Base-by-base conservation (phyloP, 2,113 vertebrate species). In the Nymphicus hollandicus region DNA sequence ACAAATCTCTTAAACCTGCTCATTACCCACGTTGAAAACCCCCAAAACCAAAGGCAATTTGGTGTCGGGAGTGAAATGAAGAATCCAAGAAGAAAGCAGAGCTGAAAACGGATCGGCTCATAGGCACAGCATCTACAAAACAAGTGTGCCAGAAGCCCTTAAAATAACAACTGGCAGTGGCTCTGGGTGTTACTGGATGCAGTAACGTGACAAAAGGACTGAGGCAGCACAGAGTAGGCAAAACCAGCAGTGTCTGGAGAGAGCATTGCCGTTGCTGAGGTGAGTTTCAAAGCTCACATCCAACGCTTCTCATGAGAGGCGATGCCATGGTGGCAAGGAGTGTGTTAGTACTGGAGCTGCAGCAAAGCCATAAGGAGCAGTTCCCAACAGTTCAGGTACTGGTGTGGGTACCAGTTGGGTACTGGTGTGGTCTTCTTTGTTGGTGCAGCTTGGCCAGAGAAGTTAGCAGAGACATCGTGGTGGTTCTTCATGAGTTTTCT, bases 81-180 rank as follows among this genome's bases (percentile, higher is more conserved):
- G 74, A 31, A 39, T 29, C 46, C 15, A 24, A 69, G 69, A 69
- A 69, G 78, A 58, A 89, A 84, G 84, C 1, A 1, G 90, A 93
- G 79, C 78, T 41, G 41, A 63, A 89, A 91, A 72, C 69, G 74
- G 90, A 93, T 41, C 92, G 50, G 81, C 68, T 72, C 85, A 49
- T 13, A 74, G 70, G 61, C 89, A 43, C 24, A n/a, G n/a, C 55
- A 84, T 79, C 92, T 33, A 87, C 87, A 41, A 74, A 73, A 56
- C 61, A 44, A 35, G 73, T 63, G 85, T 87, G 88, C 93, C 88
- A 88, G 25, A 88, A 93, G 76, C 28, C 5, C 91, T 91, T 73
- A 47, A 86, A 94, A 72, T 88, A 82, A 76, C 85, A 79, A 33
- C 82, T 60, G 91, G 72, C 88, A 66, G 77, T 25, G 70, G 77